Conservation (phyloP, 1,140 invertebrate species). For the Magallana angulata region DNA sequence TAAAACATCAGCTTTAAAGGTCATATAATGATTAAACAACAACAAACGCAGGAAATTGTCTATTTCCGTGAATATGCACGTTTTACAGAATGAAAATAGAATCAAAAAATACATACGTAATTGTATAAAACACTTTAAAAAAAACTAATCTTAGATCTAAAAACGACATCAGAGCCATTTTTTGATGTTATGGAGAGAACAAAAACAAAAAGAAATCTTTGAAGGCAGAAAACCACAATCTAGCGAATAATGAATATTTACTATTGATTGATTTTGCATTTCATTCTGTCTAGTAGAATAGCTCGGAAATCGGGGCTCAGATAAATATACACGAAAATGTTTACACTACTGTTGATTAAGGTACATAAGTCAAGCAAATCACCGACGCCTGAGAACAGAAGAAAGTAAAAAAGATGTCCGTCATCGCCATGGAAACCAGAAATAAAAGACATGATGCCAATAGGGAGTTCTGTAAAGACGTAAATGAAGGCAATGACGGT, state of each 20-base stretch:
- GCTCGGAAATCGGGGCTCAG: slow-evolving; percentile 11
- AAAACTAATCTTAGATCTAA: too few species aligned
- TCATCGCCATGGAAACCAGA: slow-evolving; percentile 29
- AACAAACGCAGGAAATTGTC: too few species aligned
- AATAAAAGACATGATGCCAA: slow-evolving; percentile 39
- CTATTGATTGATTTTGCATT: slow-evolving; percentile 11
- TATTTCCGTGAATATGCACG: too few species aligned
- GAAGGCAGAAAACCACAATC: too few species aligned
- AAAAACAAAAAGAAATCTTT: too few species aligned
- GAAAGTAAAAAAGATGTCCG: slow-evolving; percentile 32
- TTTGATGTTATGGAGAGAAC: too few species aligned
- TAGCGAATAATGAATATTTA: not conserved
- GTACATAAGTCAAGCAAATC: slow-evolving; percentile 31
- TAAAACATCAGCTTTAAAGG: too few species aligned
- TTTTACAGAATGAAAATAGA: too few species aligned
- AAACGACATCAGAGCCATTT: too few species aligned
- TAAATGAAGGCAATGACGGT: slow-evolving; percentile 28
- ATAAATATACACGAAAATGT: slow-evolving; percentile 16
- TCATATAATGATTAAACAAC: too few species aligned
- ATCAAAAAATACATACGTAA: too few species aligned
- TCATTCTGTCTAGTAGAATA: not conserved
- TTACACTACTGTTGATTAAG: slow-evolving; percentile 25
- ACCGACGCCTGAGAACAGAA: slow-evolving; percentile 25
- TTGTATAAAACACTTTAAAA: too few species aligned
- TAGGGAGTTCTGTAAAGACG: slow-evolving; percentile 16